These are phyloP conservation scores for Schizopygopsis malacanthus DNA, from an alignment of 2,797 vertebrate genomes.

Conservation along the genomic window DNA sequence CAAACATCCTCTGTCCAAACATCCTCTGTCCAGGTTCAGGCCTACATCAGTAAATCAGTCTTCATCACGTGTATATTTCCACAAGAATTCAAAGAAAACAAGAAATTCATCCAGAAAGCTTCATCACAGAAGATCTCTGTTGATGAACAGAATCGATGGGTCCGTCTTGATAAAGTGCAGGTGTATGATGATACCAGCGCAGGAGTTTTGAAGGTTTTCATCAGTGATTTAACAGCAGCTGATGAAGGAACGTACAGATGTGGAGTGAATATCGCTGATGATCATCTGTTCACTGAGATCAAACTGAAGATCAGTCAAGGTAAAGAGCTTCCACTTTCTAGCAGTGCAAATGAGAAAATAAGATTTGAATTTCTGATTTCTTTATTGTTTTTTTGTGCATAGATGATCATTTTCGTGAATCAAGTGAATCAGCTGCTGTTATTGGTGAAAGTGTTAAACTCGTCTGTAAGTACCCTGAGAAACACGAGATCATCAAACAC, in stretches of 20 bases:
- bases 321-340: not conserved
- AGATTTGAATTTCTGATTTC: too few species aligned
- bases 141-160: not conserved
- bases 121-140: fast-evolving
- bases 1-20: too few species aligned
- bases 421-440: too few species aligned
- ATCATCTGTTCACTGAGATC: not conserved
- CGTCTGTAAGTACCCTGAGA: not conserved
- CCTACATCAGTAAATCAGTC: not conserved
- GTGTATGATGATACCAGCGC: constrained; percentile 8
- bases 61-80: not conserved
- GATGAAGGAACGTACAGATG: not conserved
- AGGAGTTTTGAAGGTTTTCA: not conserved
- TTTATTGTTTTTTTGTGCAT: not conserved
- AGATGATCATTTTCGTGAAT: not conserved
- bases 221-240: not conserved
- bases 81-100: not conserved
- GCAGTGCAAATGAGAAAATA: too few species aligned
- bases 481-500: not conserved
- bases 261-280: too few species aligned
- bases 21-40: not conserved
- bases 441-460: constrained; percentile 19
- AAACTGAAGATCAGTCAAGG: not conserved
- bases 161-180: fast-evolving
- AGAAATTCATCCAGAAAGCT: constrained; percentile 18